These are phyloP conservation scores for Istiophorus platypterus DNA, from an alignment of 2,113 vertebrate genomes.

Conservation along the genomic window DNA sequence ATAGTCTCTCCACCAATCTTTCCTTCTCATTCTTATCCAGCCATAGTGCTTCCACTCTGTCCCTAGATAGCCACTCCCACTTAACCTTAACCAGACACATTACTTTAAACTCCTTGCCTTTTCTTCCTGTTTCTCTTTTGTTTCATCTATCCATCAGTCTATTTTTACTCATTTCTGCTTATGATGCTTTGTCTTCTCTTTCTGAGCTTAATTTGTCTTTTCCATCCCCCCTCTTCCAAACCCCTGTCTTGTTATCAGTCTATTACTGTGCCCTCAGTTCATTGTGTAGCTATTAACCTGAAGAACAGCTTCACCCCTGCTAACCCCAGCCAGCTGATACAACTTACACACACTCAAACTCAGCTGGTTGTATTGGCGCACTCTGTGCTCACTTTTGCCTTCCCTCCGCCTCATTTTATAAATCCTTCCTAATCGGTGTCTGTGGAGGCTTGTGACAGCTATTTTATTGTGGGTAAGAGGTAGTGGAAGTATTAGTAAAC, in stretches of 20 bases:
- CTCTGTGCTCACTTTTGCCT: conserved; percentile 19
- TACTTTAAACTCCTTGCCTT: conserved; percentile 9
- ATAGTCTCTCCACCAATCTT: background rate
- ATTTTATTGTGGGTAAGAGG: background rate
- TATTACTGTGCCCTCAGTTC: conserved; percentile 58
- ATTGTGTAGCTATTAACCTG: conserved; percentile 66
- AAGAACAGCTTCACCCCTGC: conserved; percentile 53
- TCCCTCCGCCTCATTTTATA: background rate
- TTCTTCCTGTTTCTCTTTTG: conserved; percentile 17
- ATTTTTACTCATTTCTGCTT: background rate
- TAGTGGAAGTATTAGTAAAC: background rate
- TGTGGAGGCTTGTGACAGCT: conserved; percentile 5
- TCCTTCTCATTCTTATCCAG: background rate
- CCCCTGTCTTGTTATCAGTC: conserved; percentile 56
- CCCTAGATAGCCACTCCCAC: conserved; percentile 7
- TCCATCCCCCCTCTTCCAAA: background rate
- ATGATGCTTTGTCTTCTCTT: conserved; percentile 3
- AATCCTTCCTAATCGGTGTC: conserved; percentile 32
- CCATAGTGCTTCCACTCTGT: background rate
- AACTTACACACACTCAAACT: conserved; percentile 55
- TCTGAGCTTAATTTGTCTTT: background rate
- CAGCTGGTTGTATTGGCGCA: conserved; percentile 44
- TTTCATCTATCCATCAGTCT: conserved; percentile 9
- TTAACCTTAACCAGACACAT: conserved; percentile 14
- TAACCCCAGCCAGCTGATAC: conserved; percentile 54